Evolutionary conservation across 2,797 vertebrate genomes (phyloP), one percentile per base, ranked within the genome.

Genomic region (Phrynocephalus guinanensis): DNA sequence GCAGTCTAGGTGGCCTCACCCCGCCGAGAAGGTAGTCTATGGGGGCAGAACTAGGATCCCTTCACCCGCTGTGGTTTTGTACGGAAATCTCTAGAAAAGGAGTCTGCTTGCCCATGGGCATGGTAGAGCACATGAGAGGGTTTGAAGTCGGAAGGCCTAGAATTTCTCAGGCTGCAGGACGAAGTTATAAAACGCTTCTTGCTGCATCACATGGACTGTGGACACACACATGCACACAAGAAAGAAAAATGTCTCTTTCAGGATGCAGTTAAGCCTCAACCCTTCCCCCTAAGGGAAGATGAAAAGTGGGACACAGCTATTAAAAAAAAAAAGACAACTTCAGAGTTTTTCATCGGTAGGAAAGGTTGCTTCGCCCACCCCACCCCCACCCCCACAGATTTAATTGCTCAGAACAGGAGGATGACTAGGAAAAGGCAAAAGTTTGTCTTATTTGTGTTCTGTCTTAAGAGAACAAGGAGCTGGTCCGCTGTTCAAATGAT

Each of bases 101-200:
- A 66, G 28, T 56, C 77, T 10, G n/a, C 67, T 15, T 20, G 22
- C 24, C 26, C 5, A 52, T 30, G 22, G 38, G 56, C 5, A 6
- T 8, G n/a, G 16, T 28, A 38, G 3, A 72, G 28, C 33, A 24
- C 86, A 81, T 2, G 56, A 83, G 72, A 44, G 44, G 3, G 48
- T 38, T 20, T 28, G 73, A 26, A 52, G 52, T 70, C 73, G 2
- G 33, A 20, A 20, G 48, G 15, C 28, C 20, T 88, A 60, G 70
- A 75, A 85, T 88, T 88, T 83, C 52, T 60, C 16, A 5, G 60
- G 78, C 83, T 85, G 87, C 71, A 5, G 75, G 87, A 85, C 81
- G 22, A 76, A 82, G 78, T 88, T 88, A 88, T 70, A 76, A 88
- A 88, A 85, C n/a, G 50, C 60, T 72, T 76, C 83, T 70, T 33